phyloP scores from a whole-genome alignment of 2,888 invertebrate genomes.

The Petrolisthes manimaculis region DNA sequence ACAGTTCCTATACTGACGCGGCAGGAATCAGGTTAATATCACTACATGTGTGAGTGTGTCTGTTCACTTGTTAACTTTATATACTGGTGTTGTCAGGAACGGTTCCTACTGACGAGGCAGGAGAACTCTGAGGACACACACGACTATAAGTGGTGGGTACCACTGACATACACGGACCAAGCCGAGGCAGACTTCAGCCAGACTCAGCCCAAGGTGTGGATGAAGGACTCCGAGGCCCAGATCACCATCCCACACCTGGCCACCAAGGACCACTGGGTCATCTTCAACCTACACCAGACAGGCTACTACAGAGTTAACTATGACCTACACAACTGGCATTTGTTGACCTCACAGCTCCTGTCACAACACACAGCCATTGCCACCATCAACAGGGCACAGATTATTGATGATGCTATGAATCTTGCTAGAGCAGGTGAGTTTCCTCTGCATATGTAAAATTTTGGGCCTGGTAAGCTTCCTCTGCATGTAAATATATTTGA shows the following conservation, averaged over 20 bases:
- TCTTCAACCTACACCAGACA: conserved; percentile 85
- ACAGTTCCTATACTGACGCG: conserved; percentile 78
- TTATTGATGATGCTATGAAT: conserved; percentile 80
- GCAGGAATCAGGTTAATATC: no score
- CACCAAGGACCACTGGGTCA: conserved; percentile 75
- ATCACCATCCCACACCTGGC: conserved; percentile 46
- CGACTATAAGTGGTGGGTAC: conserved; percentile 74
- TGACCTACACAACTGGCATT: conserved; percentile 82
- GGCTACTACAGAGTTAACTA: conserved; percentile 78
- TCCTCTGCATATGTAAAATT: background rate
- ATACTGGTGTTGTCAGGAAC: conserved; percentile 71
- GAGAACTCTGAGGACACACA: conserved; percentile 75
- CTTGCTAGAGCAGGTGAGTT: conserved; percentile 70
- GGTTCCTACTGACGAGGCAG: conserved; percentile 76
- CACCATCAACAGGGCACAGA: conserved; percentile 85
- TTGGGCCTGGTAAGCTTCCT: background rate
- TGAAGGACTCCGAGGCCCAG: conserved; percentile 70
- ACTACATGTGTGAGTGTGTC: no score
- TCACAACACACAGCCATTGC: conserved; percentile 78
- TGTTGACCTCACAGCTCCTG: conserved; percentile 78
- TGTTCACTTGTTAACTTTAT: no score
- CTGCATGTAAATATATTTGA: no score
- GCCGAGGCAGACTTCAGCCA: conserved; percentile 72
- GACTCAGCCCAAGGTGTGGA: conserved; percentile 74
- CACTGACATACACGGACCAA: conserved; percentile 75